Evolutionary conservation across 2,797 vertebrate genomes (phyloP).

Genomic region (Bradypus variegatus): DNA sequence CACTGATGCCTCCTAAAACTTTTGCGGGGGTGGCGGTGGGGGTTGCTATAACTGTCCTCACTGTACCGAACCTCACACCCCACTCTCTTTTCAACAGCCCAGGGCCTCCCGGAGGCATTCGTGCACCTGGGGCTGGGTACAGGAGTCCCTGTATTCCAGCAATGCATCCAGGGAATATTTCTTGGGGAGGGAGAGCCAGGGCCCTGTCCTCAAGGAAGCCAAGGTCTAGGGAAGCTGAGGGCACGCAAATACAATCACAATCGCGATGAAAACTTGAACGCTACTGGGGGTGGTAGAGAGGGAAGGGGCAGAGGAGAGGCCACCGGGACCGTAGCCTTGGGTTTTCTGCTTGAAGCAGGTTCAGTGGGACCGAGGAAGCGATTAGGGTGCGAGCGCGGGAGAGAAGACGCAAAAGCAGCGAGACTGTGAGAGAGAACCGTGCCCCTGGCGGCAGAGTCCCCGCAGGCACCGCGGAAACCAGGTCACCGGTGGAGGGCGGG

Average conservation of each 20-base stretch:
- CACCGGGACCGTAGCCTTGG: too few relatives aligned
- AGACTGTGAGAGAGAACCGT: background rate
- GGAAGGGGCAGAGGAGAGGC: background rate
- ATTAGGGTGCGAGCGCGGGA: too few relatives aligned
- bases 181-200: background rate
- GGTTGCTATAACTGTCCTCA: background rate
- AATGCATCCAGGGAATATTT: background rate
- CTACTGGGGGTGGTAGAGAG: fast-evolving
- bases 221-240: background rate
- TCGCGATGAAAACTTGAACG: background rate
- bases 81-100: background rate
- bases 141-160: background rate
- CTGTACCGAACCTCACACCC: background rate
- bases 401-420: too few relatives aligned
- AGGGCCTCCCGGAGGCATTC: background rate
- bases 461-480: background rate
- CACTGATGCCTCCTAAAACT: background rate
- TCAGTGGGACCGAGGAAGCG: background rate
- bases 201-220: background rate
- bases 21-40: background rate
- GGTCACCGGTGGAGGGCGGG: background rate
- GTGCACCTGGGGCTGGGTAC: background rate
- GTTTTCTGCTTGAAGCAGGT: background rate
- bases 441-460: fast-evolving
- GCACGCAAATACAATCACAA: background rate